Evolutionary conservation across 1,140 invertebrate species (phyloP).

Genomic region (Alviniconcha marisindica): DNA sequence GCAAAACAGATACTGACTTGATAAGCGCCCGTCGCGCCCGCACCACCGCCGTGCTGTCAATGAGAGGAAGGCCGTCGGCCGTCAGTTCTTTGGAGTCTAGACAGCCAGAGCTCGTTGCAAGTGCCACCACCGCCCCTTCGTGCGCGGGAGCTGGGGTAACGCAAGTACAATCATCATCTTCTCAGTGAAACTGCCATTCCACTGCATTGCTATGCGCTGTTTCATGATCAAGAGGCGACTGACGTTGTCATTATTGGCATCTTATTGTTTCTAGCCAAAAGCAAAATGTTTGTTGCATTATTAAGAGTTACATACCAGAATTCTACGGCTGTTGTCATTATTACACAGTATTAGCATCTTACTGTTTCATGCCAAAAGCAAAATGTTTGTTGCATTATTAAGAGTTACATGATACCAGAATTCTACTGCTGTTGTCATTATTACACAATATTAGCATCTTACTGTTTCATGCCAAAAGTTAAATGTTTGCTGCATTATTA

Average conservation of each 20-base stretch:
- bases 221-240: not conserved
- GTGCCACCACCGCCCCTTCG: constrained; percentile 59
- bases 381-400: too few species aligned
- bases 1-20: constrained; percentile 51
- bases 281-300: not conserved
- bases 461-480: not conserved
- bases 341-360: too few species aligned
- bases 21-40: constrained; percentile 60
- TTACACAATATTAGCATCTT: too few species aligned
- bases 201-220: too few species aligned
- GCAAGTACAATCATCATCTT: not conserved
- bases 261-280: not conserved
- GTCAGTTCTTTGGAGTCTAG: constrained; percentile 48
- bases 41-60: constrained; percentile 63
- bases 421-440: too few species aligned
- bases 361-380: too few species aligned
- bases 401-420: too few species aligned
- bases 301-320: not conserved
- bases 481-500: not conserved
- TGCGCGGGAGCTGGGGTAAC: not conserved
- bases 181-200: not conserved
- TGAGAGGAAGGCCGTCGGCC: constrained; percentile 55
- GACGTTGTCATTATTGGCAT: too few species aligned
- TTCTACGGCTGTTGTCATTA: too few species aligned
- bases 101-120: constrained; percentile 61